These are phyloP conservation scores for Holotrichia oblita DNA, from an alignment of 1,140 invertebrate genomes.

Conservation along the genomic window DNA sequence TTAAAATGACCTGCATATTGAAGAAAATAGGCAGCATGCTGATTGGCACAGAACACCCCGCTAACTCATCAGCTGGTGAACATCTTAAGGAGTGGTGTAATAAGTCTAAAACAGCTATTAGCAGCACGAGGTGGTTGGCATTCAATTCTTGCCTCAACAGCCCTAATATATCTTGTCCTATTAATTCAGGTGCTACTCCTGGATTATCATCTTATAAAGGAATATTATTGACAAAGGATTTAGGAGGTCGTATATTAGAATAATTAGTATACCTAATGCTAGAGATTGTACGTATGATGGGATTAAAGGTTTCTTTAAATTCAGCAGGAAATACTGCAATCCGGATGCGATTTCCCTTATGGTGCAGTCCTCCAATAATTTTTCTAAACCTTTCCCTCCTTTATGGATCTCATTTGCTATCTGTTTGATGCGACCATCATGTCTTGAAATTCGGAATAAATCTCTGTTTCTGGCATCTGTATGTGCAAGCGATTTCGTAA, in stretches of 20 bases:
- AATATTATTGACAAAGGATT: neutral
- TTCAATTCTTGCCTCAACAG: constrained; percentile 61
- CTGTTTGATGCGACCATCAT: constrained; percentile 44
- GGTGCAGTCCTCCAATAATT: constrained; percentile 52
- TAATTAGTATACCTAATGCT: constrained; percentile 59
- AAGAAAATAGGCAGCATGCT: constrained; percentile 64
- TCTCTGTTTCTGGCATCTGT: constrained; percentile 48
- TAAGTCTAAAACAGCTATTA: constrained; percentile 60
- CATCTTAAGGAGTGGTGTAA: constrained; percentile 60
- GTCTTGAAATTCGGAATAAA: constrained; percentile 46
- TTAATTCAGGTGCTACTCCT: constrained; percentile 59
- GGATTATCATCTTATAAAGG: constrained; percentile 52
- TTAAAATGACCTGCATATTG: constrained; percentile 58
- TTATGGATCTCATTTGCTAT: constrained; percentile 47
- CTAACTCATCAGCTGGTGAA: constrained; percentile 62
- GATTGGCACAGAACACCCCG: constrained; percentile 61
- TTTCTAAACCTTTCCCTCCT: constrained; percentile 46
- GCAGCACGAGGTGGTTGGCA: constrained; percentile 59
- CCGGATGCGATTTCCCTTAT: constrained; percentile 58
- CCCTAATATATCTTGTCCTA: constrained; percentile 62
- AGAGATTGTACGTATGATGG: constrained; percentile 61
- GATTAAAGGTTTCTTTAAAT: constrained; percentile 61
- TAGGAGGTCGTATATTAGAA: neutral
- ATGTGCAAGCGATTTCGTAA: neutral
- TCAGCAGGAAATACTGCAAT: constrained; percentile 60